Percentiles rank a stretch among this genome's conserved stretches.
These are phyloP conservation scores for Sebastes schlegelii DNA, from an alignment of 2,113 vertebrate genomes.

Conservation along the genomic window DNA sequence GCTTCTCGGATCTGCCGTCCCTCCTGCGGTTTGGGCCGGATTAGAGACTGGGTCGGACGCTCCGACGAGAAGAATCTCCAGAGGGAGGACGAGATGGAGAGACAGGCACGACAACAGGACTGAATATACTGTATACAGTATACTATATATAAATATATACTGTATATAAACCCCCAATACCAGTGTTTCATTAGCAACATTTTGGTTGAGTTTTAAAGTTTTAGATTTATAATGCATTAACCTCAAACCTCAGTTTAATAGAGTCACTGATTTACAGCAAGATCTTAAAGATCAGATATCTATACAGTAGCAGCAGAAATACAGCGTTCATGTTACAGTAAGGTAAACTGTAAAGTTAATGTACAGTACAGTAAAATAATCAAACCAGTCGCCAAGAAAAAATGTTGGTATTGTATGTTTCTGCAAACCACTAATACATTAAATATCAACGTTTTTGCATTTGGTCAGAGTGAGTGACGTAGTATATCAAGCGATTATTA, in stretches of 20 bases:
- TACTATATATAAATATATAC: background rate
- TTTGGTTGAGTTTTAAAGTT: background rate
- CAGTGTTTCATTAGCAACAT: background rate
- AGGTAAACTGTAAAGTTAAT: too few relatives aligned
- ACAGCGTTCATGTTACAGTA: too few relatives aligned
- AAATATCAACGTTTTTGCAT: too few relatives aligned
- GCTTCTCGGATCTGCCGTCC: slow-evolving; percentile 45
- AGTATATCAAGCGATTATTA: too few relatives aligned
- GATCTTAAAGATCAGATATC: background rate
- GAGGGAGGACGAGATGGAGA: background rate
- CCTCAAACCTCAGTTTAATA: background rate
- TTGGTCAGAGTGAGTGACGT: too few relatives aligned
- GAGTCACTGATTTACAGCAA: background rate
- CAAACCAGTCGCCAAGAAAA: too few relatives aligned
- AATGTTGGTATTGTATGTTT: too few relatives aligned
- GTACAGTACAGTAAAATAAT: too few relatives aligned
- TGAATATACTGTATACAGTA: background rate
- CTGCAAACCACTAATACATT: too few relatives aligned
- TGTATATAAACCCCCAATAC: background rate
- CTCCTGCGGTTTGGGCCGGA: slow-evolving; percentile 55
- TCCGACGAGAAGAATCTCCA: slow-evolving; percentile 39
- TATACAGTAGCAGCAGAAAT: background rate
- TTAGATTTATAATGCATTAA: background rate
- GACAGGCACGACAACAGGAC: background rate
- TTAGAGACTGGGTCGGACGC: slow-evolving; percentile 38